Percentiles rank a stretch among this genome's conserved stretches.
phyloP scores from a whole-genome alignment of 2,113 vertebrate genomes.

The Cairina moschata region DNA sequence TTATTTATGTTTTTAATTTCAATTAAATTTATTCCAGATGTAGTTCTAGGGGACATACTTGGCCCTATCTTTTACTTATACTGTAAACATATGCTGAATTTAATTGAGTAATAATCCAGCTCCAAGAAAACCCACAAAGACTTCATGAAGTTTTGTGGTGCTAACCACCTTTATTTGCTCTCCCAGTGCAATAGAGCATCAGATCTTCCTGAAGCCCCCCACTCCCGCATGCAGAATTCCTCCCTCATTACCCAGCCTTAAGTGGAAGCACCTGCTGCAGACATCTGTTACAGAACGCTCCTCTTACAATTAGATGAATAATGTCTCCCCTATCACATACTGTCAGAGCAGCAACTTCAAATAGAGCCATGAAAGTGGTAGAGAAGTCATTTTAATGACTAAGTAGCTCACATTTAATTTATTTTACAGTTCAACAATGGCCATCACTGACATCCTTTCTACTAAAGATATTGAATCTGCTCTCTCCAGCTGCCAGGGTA shows the following conservation, averaged over 20 bases:
- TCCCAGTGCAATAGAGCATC: neutral
- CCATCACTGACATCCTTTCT: slow-evolving; percentile 76
- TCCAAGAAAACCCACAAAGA: neutral
- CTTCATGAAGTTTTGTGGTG: neutral
- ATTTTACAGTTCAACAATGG: slow-evolving; percentile 69
- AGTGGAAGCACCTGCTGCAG: slow-evolving; percentile 63
- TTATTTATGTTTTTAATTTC: neutral
- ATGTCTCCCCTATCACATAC: slow-evolving; percentile 18
- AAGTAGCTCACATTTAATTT: slow-evolving; percentile 43
- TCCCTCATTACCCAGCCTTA: slow-evolving; percentile 9
- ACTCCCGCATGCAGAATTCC: neutral
- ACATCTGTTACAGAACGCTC: slow-evolving; percentile 22
- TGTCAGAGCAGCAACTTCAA: slow-evolving; percentile 60
- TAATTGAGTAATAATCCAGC: neutral
- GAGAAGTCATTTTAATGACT: slow-evolving; percentile 29
- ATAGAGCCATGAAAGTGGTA: neutral
- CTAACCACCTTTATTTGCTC: neutral
- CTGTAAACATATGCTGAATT: neutral
- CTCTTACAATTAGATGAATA: slow-evolving; percentile 16
- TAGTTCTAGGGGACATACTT: neutral
- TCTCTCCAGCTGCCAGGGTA: slow-evolving; percentile 80
- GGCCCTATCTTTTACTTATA: neutral
- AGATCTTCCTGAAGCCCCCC: neutral
- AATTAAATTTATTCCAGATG: neutral
- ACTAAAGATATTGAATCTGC: slow-evolving; percentile 77